A percentile compares a stretch with the other conserved stretches of the same genome.
Evolutionary conservation across 2,113 vertebrate species (phyloP).

Genomic region (Clarias batrachus): DNA sequence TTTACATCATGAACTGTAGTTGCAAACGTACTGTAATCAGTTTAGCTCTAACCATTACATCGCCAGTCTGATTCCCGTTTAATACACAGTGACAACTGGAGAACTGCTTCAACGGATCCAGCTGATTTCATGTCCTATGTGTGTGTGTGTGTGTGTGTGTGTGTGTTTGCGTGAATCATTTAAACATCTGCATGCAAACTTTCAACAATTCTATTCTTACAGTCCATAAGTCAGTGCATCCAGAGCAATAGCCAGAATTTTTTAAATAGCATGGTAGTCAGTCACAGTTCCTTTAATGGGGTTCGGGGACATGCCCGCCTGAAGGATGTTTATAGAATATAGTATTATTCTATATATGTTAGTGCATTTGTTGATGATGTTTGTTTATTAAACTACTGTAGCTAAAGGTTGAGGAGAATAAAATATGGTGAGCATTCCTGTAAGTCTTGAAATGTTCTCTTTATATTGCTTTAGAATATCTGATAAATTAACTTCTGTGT

Average conservation of each 20-base stretch:
- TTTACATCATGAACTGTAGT: constrained; percentile 2
- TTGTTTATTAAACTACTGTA: no score
- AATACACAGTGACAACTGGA: constrained; percentile 40
- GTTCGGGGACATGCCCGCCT: background rate
- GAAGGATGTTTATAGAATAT: background rate
- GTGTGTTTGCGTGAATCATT: background rate
- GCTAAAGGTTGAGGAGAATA: no score
- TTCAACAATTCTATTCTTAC: background rate
- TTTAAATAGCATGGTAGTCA: background rate
- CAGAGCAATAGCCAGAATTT: background rate
- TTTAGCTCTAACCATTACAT: constrained; percentile 20
- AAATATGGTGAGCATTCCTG: no score
- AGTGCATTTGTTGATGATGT: background rate
- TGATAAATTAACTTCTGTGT: no score
- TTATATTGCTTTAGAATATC: no score
- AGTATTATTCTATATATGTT: background rate
- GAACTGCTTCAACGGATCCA: constrained; percentile 15
- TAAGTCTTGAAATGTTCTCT: no score
- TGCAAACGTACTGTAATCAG: constrained; percentile 21
- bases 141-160: background rate
- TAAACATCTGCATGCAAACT: constrained; percentile 1
- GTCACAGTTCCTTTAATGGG: background rate
- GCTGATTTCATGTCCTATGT: constrained; percentile 23
- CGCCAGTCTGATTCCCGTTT: constrained; percentile 33
- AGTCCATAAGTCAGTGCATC: background rate